Conservation (phyloP, 2,113 vertebrate genomes). For the Lepisosteus osseus region DNA sequence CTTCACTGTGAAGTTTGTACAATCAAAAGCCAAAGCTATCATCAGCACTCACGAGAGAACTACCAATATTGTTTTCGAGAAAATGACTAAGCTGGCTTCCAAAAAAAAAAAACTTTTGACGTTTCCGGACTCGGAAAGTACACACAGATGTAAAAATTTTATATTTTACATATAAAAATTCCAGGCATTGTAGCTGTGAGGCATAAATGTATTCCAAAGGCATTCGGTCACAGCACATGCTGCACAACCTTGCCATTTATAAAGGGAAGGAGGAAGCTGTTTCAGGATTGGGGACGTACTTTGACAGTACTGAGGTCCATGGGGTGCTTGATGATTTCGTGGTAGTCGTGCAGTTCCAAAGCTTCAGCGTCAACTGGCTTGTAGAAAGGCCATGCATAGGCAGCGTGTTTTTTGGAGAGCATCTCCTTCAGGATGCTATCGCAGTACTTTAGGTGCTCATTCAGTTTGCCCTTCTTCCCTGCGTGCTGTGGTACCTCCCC, state of each 20-base stretch:
- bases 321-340: conserved; percentile 93
- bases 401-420: conserved; percentile 87
- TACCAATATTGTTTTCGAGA: no score
- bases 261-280: background rate
- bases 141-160: no score
- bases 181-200: no score
- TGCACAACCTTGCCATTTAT: no score
- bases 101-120: no score
- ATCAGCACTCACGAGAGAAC: no score
- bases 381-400: conserved; percentile 96
- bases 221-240: background rate
- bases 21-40: no score
- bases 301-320: conserved; percentile 97
- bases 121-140: no score
- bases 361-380: conserved; percentile 89
- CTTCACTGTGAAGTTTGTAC: no score
- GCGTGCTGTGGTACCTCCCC: conserved; percentile 63
- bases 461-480: conserved; percentile 67
- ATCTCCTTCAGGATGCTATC: conserved; percentile 87
- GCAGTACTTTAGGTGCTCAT: conserved; percentile 83
- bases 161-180: no score
- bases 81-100: no score
- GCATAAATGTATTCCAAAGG: no score
- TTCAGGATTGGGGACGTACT: conserved; percentile 53
- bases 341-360: conserved; percentile 90